Conservation (phyloP, 2,113 vertebrate genomes). For the Apteryx owenii region DNA sequence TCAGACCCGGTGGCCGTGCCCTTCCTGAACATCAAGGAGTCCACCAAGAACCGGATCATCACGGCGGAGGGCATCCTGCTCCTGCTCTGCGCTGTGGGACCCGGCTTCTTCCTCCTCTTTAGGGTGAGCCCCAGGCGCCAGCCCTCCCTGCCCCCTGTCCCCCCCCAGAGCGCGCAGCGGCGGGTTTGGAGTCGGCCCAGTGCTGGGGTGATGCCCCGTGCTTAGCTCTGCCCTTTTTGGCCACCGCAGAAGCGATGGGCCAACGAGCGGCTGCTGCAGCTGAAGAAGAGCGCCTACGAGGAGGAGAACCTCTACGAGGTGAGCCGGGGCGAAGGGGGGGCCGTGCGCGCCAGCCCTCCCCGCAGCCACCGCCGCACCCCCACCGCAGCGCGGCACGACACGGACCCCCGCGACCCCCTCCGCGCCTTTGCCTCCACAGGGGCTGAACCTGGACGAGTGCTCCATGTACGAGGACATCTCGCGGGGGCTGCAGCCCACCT, state of each 20-base stretch:
- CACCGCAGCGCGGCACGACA: no score
- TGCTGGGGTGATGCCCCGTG: no score
- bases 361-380: no score
- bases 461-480: constrained; percentile 79
- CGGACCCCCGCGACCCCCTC: no score
- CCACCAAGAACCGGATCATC: constrained; percentile 74
- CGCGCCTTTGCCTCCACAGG: not conserved
- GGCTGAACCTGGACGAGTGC: constrained; percentile 72
- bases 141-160: not conserved
- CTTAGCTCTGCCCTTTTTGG: not conserved
- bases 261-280: constrained; percentile 48
- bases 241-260: constrained; percentile 68
- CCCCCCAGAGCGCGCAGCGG: not conserved
- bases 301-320: constrained; percentile 74
- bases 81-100: constrained; percentile 68
- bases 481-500: constrained; percentile 73
- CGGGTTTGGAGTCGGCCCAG: no score
- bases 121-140: constrained; percentile 53
- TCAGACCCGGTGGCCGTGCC: constrained; percentile 38
- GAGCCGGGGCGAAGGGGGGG: not conserved
- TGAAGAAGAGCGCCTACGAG: constrained; percentile 36
- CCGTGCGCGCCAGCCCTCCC: no score
- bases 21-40: constrained; percentile 73
- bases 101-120: constrained; percentile 71
- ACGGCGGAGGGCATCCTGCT: constrained; percentile 70